A percentile compares a stretch with the other conserved stretches of the same genome.
These are phyloP conservation scores for Callosobruchus maculatus DNA, from an alignment of 2,888 invertebrate species.

Conservation along the genomic window DNA sequence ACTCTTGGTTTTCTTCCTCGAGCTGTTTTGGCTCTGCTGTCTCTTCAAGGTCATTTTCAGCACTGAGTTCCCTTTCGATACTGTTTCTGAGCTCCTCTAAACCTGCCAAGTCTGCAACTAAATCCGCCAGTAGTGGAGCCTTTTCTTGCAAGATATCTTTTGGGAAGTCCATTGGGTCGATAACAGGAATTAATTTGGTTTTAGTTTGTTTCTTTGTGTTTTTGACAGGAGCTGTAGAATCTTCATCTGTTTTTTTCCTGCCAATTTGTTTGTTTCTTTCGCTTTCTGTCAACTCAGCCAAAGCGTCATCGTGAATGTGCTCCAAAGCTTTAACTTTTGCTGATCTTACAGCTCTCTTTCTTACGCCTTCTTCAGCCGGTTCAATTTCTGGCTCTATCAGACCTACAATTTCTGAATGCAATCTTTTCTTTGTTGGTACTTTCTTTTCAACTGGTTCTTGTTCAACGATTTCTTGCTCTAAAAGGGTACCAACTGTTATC, in stretches of 20 bases:
- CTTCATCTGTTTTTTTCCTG: constrained; percentile 1
- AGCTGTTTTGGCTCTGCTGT: constrained; percentile 4
- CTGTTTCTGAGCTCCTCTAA: constrained; percentile 23
- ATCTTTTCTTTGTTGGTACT: background rate
- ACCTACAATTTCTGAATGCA: background rate
- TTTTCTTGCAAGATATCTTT: constrained; percentile 10
- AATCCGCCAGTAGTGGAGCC: constrained; percentile 14
- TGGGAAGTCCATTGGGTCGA: background rate
- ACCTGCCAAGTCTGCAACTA: constrained; percentile 19
- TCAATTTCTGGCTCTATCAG: background rate
- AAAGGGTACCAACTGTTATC: background rate
- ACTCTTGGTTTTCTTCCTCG: constrained; percentile 20
- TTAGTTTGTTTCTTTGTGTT: constrained; percentile 7
- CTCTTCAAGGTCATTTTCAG: constrained; percentile 9
- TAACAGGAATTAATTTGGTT: background rate
- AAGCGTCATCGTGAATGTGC: constrained; percentile 31
- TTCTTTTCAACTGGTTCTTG: background rate
- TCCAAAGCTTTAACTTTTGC: constrained; percentile 34
- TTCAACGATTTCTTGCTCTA: background rate
- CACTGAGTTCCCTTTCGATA: constrained; percentile 20
- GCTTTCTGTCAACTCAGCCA: constrained; percentile 25
- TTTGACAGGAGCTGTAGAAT: background rate
- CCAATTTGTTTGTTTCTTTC: constrained; percentile 12
- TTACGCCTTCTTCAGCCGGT: background rate
- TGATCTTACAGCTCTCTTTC: constrained; percentile 10